Evolutionary conservation across 2,113 vertebrate species (phyloP).

Genomic region (Rattus rattus): DNA sequence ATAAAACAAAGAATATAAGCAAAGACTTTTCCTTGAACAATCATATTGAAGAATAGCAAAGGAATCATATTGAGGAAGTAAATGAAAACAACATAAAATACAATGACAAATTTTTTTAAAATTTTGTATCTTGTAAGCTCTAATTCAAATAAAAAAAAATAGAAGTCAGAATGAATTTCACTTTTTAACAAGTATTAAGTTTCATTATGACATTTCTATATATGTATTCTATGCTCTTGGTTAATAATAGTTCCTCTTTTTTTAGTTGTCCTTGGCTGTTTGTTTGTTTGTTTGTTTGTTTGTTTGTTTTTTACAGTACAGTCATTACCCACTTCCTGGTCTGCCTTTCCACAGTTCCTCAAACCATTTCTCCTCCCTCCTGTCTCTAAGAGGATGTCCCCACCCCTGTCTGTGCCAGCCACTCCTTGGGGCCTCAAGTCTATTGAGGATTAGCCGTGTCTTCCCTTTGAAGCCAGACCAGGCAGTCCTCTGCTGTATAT

Average conservation of each 20-base stretch:
- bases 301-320: no score
- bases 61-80: background rate
- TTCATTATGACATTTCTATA: background rate
- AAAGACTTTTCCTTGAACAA: background rate
- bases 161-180: background rate
- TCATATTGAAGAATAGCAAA: background rate
- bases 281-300: no score
- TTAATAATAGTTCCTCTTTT: background rate
- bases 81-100: conserved; percentile 5
- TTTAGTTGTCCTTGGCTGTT: no score
- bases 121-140: background rate
- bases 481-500: no score
- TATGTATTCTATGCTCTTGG: background rate
- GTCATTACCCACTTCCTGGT: no score
- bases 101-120: background rate
- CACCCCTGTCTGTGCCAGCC: no score
- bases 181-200: background rate
- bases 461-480: no score
- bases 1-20: background rate
- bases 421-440: no score
- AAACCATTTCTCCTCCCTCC: no score
- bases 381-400: no score
- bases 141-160: background rate
- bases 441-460: no score
- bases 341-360: no score